Evolutionary conservation across 2,797 vertebrate species (phyloP).

Genomic region (Macropus fuliginosus): DNA sequence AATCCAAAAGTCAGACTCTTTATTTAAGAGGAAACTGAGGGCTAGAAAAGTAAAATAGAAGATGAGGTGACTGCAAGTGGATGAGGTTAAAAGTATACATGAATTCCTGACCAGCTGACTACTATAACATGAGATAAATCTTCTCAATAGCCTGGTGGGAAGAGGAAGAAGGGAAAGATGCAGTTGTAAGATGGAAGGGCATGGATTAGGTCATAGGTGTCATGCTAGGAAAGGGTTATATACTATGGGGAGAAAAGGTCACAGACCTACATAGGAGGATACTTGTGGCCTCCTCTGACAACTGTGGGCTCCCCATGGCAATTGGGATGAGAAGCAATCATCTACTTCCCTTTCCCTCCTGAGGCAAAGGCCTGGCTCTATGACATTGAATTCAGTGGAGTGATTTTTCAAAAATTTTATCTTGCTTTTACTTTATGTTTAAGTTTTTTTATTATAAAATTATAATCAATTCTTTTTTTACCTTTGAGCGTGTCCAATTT

Average conservation of each 20-base stretch:
- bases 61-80: background rate
- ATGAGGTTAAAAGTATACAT: background rate
- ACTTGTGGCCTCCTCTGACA: background rate
- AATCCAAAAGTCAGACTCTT: background rate
- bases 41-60: background rate
- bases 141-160: background rate
- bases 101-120: background rate
- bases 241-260: background rate
- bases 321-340: background rate
- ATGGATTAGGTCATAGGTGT: background rate
- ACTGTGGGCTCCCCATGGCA: background rate
- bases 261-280: background rate
- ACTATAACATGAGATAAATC: background rate
- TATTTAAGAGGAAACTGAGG: background rate
- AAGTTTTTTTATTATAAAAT: background rate
- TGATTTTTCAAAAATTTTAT: background rate
- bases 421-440: background rate
- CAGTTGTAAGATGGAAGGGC: background rate
- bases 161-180: background rate
- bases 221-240: background rate
- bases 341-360: background rate
- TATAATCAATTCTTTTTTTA: background rate
- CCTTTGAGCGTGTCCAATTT: background rate
- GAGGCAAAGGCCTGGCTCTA: background rate
- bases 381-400: background rate